These are phyloP conservation scores for Pediacus dermestoides DNA, from an alignment of 2,888 invertebrate genomes.

Conservation along the genomic window DNA sequence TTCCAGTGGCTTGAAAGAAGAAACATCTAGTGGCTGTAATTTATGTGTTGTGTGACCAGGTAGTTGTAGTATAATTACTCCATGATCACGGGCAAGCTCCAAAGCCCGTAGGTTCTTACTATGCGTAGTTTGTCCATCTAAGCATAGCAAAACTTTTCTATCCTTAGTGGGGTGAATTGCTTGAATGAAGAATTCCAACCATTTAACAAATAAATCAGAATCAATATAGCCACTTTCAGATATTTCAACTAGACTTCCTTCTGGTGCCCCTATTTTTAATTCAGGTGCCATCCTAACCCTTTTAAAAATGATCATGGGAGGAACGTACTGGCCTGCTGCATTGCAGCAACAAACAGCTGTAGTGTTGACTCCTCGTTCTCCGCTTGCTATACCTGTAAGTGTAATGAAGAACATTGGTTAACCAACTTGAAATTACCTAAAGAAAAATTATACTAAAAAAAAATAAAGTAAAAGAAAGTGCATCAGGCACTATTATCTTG, in stretches of 20 bases:
- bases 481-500: neutral
- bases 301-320: slow-evolving; percentile 10
- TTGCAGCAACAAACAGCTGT: slow-evolving; percentile 12
- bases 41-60: slow-evolving; percentile 12
- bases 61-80: slow-evolving; percentile 10
- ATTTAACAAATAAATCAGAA: slow-evolving; percentile 8
- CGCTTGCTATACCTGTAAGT: slow-evolving; percentile 8
- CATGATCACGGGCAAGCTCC: slow-evolving; percentile 8
- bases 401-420: neutral
- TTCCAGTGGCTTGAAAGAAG: slow-evolving; percentile 9
- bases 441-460: neutral
- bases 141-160: slow-evolving; percentile 20
- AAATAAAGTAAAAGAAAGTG: neutral
- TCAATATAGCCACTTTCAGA: slow-evolving; percentile 9
- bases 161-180: slow-evolving; percentile 4
- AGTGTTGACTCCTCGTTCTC: slow-evolving; percentile 14
- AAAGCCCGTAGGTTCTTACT: slow-evolving; percentile 26
- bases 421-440: slow-evolving; percentile 2
- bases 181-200: slow-evolving; percentile 10
- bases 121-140: slow-evolving; percentile 33
- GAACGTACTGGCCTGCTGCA: slow-evolving; percentile 11
- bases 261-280: slow-evolving; percentile 10
- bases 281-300: slow-evolving; percentile 7
- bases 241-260: slow-evolving; percentile 7
- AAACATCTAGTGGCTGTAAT: slow-evolving; percentile 10